Conservation (phyloP, 2,113 vertebrate genomes). For the Callipepla californica region DNA sequence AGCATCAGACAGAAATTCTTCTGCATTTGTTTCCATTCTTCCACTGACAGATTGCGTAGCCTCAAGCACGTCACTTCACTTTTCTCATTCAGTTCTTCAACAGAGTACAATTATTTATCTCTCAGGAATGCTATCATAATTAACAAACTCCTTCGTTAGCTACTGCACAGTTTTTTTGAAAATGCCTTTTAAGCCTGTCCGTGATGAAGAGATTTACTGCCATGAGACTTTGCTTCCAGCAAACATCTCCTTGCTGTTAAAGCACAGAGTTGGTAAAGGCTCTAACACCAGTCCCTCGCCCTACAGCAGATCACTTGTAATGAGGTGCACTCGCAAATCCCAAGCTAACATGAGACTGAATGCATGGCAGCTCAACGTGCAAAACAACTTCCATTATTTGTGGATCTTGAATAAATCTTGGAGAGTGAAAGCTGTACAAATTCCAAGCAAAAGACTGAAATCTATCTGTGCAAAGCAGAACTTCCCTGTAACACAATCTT, state of each 20-base stretch:
- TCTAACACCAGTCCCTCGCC: neutral
- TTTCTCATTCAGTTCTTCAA: conserved; percentile 1
- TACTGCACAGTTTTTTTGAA: conserved; percentile 34
- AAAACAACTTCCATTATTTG: conserved; percentile 56
- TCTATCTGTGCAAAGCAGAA: conserved; percentile 49
- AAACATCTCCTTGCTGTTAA: neutral
- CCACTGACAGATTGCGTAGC: conserved; percentile 25
- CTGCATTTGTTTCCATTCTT: conserved; percentile 27
- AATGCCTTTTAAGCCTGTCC: conserved; percentile 11
- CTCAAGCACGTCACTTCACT: conserved; percentile 7
- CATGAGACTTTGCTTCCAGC: neutral
- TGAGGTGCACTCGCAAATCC: neutral
- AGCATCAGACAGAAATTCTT: conserved; percentile 23
- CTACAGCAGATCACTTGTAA: neutral
- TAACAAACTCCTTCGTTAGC: conserved; percentile 59
- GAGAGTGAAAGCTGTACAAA: conserved; percentile 60
- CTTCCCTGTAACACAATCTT: conserved; percentile 30
- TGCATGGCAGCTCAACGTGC: neutral
- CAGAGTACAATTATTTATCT: conserved; percentile 52
- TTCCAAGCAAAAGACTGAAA: conserved; percentile 65
- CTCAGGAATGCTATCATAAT: conserved; percentile 40
- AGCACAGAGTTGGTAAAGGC: neutral
- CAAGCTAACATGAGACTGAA: neutral
- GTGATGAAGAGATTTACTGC: conserved; percentile 21
- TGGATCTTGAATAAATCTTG: conserved; percentile 56